These are phyloP conservation scores for Leuctra nigra DNA, from an alignment of 2,888 invertebrate genomes.

Conservation along the genomic window DNA sequence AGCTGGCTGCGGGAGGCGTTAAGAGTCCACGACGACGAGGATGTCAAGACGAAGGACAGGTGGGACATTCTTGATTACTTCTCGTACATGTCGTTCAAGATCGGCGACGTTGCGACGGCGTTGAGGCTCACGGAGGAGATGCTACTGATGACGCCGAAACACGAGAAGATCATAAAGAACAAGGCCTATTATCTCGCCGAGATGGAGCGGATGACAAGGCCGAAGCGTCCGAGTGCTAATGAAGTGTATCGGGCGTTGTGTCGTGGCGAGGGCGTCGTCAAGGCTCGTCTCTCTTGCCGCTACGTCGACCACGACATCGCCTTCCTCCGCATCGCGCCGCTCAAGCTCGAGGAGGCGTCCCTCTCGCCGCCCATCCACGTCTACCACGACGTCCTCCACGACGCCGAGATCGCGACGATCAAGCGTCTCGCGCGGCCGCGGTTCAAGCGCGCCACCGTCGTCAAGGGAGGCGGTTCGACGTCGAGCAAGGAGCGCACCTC, in stretches of 20 bases:
- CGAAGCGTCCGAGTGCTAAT: neutral
- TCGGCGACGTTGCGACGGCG: neutral
- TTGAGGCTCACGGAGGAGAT: neutral
- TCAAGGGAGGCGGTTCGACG: neutral
- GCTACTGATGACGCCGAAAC: neutral
- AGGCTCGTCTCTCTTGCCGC: neutral
- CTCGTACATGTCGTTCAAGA: neutral
- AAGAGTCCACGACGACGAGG: neutral
- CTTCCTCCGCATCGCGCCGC: no score
- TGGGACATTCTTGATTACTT: slow-evolving; percentile 4
- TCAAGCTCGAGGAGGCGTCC: no score
- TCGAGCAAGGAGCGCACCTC: neutral
- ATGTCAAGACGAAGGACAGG: no score
- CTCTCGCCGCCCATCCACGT: slow-evolving; percentile 42
- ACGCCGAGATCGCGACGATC: slow-evolving; percentile 45
- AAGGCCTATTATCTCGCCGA: neutral
- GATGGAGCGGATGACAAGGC: no score
- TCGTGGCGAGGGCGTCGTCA: neutral
- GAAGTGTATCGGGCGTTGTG: no score
- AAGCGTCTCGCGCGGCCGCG: slow-evolving; percentile 46
- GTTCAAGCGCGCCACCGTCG: neutral
- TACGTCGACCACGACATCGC: slow-evolving; percentile 38
- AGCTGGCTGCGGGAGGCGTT: neutral
- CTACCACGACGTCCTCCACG: slow-evolving; percentile 45
- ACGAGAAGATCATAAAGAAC: neutral